Percentiles rank a stretch among this genome's conserved stretches.
These are phyloP conservation scores for human (Homo sapiens) DNA, from an alignment of 2,113 vertebrate species.

Conservation along the genomic window DNA sequence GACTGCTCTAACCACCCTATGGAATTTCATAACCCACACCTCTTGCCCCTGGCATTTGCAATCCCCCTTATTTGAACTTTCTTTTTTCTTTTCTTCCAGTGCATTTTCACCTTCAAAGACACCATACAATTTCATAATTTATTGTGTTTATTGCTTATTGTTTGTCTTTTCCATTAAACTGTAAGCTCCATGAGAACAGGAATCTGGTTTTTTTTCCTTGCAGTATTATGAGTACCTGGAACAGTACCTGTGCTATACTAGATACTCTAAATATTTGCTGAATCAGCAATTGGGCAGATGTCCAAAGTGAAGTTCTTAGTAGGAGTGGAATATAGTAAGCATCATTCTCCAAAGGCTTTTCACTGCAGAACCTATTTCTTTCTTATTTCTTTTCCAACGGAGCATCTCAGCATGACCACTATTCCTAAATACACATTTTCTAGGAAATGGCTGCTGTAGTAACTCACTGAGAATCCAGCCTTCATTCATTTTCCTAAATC, in stretches of 20 bases:
- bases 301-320: not conserved
- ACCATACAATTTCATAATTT: not conserved
- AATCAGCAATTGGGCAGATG: not conserved
- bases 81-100: not conserved
- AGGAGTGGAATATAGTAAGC: not conserved
- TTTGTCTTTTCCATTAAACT: not conserved
- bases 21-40: not conserved
- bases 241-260: not conserved
- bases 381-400: conserved; percentile 45
- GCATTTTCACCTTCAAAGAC: not conserved
- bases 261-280: not conserved
- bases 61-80: not conserved
- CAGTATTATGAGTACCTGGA: not conserved
- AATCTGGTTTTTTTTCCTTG: not conserved
- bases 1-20: not conserved
- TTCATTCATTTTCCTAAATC: conserved; percentile 24
- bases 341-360: not conserved
- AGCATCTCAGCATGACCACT: conserved; percentile 38
- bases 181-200: not conserved
- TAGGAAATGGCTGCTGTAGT: conserved; percentile 32
- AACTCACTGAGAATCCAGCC: not conserved
- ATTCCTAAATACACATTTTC: conserved; percentile 48
- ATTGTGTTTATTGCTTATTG: not conserved
- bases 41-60: not conserved
- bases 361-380: not conserved